Evolutionary conservation across 2,113 vertebrate species (phyloP), one percentile per base, ranked within the genome.

Genomic region (Crypturellus undulatus): DNA sequence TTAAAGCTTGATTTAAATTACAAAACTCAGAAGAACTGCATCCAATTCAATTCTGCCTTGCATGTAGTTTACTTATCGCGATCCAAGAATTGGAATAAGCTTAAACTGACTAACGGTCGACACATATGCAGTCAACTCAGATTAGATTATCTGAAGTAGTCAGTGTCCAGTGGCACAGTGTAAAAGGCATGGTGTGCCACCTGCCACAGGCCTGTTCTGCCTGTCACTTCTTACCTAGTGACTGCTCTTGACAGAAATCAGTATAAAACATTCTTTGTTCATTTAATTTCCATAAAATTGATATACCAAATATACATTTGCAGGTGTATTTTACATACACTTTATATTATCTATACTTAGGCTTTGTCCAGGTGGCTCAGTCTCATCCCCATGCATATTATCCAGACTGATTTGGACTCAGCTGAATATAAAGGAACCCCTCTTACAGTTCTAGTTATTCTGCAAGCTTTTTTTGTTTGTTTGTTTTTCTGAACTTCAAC

Each of bases 21-120:
- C 67, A 86, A 95, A 95, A 85, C 70, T 38, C 87, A 79, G 68
- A 85, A 93, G 76, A 96, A 97, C 94, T 80, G 65, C 18, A 18
- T 65, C 32, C 34, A 90, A 81, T 87, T 93, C 65, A 94, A 96
- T 96, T 79, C 79, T 90, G 56, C 79, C 96, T 95, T 95, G 65
- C 79, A 64, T 95, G 89, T 70, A 79, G 87, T 81, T 90, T 70
- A 95, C 76, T 67, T 89, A 93, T 88, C 90, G 84, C 84, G 90
- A 73, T 96, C 81, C 20, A 38, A 89, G 67, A 71, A 75, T 56
- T 5, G 6, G 32, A 84, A 84, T 76, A 76, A 65, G 4, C 22
- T 58, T 52, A 32, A 84, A 75, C 34, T 87, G 91, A 91, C 15
- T 9, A 58, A 62, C 22, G 52, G 56, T 38, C 76, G 87, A 85